Evolutionary conservation across 2,113 vertebrate genomes (phyloP).

Genomic region (Rhinolophus sinicus): DNA sequence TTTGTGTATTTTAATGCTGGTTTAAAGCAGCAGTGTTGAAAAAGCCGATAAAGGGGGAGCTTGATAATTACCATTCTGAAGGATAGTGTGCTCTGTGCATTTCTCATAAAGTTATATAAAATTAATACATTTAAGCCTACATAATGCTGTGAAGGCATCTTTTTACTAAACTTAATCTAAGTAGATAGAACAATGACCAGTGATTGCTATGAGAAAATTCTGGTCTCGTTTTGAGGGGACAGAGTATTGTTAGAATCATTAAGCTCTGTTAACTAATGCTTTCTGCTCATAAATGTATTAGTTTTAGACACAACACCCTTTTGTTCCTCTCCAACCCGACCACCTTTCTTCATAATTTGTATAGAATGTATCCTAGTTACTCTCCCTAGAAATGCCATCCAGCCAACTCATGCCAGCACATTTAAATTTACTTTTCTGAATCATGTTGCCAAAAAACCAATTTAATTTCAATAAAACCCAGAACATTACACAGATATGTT

Average conservation of each 20-base stretch:
- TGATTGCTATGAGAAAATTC: conserved; percentile 39
- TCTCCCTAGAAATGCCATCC: background rate
- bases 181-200: background rate
- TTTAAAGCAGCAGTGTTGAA: background rate
- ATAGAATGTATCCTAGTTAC: background rate
- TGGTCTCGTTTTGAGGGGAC: background rate
- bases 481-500: conserved; percentile 12
- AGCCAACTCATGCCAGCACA: background rate
- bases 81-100: background rate
- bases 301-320: background rate
- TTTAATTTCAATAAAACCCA: conserved; percentile 44
- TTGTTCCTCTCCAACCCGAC: background rate
- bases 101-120: conserved; percentile 50
- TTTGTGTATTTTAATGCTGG: background rate
- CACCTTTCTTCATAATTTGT: background rate
- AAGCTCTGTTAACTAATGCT: conserved; percentile 12
- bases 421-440: conserved; percentile 47
- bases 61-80: conserved; percentile 30
- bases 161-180: conserved; percentile 45
- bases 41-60: background rate
- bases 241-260: conserved; percentile 29
- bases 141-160: background rate
- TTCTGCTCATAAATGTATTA: background rate
- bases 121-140: conserved; percentile 43
- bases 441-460: conserved; percentile 37